These are phyloP conservation scores for Melanotaenia pygmaea DNA, from an alignment of 2,797 vertebrate species.

Conservation along the genomic window DNA sequence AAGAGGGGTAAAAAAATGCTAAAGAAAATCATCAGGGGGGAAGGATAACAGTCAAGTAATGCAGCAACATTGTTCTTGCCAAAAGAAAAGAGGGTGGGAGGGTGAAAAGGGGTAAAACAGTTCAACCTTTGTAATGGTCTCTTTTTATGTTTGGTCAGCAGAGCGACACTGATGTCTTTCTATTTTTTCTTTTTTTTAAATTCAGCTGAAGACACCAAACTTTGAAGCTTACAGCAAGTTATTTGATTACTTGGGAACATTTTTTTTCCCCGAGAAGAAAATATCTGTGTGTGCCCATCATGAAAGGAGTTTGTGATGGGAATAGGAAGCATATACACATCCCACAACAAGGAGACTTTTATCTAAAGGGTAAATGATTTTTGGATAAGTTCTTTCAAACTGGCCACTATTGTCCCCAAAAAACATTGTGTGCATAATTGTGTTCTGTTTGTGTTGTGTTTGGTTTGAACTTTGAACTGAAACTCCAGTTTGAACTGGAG, in stretches of 20 bases:
- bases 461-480: constrained; percentile 38
- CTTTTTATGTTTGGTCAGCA: constrained; percentile 79
- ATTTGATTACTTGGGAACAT: constrained; percentile 36
- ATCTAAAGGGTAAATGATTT: constrained; percentile 55
- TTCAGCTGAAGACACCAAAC: constrained; percentile 43
- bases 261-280: constrained; percentile 23
- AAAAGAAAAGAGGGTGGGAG: constrained; percentile 71
- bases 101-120: constrained; percentile 69
- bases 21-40: constrained; percentile 81
- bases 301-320: constrained; percentile 33
- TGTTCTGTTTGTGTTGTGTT: constrained; percentile 38
- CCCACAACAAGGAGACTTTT: constrained; percentile 55
- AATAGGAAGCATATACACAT: constrained; percentile 51
- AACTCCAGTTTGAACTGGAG: no score
- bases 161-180: constrained; percentile 64
- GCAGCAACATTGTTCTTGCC: constrained; percentile 79
- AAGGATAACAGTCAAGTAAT: constrained; percentile 80
- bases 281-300: constrained; percentile 24
- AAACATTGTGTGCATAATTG: constrained; percentile 39
- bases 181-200: constrained; percentile 9
- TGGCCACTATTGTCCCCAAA: constrained; percentile 45
- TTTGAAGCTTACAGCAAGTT: constrained; percentile 55
- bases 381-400: constrained; percentile 44
- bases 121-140: constrained; percentile 76
- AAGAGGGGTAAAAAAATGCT: constrained; percentile 77